A percentile compares a stretch with the other conserved stretches of the same genome.
Evolutionary conservation across 2,888 invertebrate species (phyloP).

Genomic region (Sepiola atlantica): DNA sequence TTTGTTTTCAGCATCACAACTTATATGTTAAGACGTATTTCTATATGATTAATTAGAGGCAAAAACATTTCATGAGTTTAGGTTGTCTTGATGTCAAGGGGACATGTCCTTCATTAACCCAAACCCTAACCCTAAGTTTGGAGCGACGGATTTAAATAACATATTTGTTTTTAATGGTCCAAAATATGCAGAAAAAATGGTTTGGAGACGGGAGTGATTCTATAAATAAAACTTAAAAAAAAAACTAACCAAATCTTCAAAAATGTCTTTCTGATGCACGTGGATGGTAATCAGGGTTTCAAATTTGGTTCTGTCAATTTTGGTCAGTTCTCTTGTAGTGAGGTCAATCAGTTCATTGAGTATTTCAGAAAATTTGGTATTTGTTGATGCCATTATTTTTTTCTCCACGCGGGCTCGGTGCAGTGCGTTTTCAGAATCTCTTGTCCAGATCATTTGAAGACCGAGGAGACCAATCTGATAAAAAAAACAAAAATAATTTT

Average conservation of each 20-base stretch:
- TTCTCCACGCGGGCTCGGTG: constrained; percentile 93
- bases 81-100: no score
- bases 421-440: constrained; percentile 92
- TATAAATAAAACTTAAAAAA: background rate
- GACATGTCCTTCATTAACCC: no score
- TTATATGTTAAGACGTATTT: no score
- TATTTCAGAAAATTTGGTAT: constrained; percentile 93
- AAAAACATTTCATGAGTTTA: no score
- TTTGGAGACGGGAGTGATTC: no score
- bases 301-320: constrained; percentile 94
- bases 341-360: constrained; percentile 94
- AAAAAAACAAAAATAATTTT: background rate
- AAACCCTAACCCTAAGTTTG: no score
- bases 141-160: no score
- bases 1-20: no score
- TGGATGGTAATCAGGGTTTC: constrained; percentile 97
- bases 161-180: no score
- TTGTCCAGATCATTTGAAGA: constrained; percentile 97
- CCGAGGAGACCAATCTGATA: constrained; percentile 85
- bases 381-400: constrained; percentile 95
- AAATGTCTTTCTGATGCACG: constrained; percentile 97
- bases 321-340: constrained; percentile 91
- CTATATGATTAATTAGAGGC: no score
- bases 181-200: no score
- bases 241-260: constrained; percentile 88